Evolutionary conservation across 2,888 invertebrate genomes (phyloP).

Genomic region (Aricia artaxerxes): DNA sequence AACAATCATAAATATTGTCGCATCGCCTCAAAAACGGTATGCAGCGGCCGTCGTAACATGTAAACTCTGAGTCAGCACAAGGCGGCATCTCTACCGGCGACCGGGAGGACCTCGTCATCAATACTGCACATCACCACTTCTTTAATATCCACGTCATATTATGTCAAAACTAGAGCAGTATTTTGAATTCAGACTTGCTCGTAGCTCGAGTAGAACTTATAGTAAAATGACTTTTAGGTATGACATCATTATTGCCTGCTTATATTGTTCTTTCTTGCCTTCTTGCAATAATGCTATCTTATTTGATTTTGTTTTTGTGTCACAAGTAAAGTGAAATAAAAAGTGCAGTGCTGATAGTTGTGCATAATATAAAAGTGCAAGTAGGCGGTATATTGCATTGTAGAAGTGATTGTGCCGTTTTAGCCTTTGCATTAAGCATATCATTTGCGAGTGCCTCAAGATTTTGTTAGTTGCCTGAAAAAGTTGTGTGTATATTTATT

Average conservation of each 20-base stretch:
- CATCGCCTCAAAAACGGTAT: constrained; percentile 88
- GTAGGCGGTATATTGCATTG: constrained; percentile 2
- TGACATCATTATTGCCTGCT: background rate
- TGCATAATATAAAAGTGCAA: constrained; percentile 19
- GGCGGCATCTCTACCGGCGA: constrained; percentile 54
- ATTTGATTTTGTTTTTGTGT: constrained; percentile 13
- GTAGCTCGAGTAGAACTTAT: background rate
- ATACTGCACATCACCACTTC: constrained; percentile 58
- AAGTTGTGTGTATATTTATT: background rate
- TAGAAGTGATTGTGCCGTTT: background rate
- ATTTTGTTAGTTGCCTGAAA: background rate
- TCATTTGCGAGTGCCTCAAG: background rate
- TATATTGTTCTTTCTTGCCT: background rate
- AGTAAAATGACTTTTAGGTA: background rate
- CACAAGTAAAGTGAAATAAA: background rate
- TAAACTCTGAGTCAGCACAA: constrained; percentile 85
- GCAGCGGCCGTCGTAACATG: constrained; percentile 88
- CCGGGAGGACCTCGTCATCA: constrained; percentile 63
- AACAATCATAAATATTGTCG: constrained; percentile 94
- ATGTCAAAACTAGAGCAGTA: background rate
- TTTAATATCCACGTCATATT: constrained; percentile 38
- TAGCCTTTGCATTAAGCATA: background rate
- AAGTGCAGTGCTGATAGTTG: constrained; percentile 25
- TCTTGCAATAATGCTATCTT: constrained; percentile 6
- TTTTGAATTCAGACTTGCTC: background rate